Base-by-base conservation (phyloP, 2,113 vertebrate species). In the Amblyornis subalaris region DNA sequence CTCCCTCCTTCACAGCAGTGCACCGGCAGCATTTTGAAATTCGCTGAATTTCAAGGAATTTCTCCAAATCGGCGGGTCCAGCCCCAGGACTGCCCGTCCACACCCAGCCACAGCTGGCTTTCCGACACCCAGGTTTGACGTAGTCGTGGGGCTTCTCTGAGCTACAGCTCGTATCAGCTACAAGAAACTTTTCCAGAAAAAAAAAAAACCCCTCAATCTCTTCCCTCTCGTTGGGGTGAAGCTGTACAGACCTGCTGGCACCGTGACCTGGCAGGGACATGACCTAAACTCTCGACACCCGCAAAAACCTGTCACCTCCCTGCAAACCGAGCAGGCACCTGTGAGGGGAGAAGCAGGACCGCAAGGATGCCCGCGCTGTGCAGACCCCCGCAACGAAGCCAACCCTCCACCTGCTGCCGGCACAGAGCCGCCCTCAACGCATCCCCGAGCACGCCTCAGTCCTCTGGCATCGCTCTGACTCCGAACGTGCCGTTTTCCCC, bases 141-240 rank as follows among this genome's bases (percentile, higher is more conserved):
- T 0, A 61, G 60, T 13, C 2, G 0, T 6, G 33, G 16, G 47
- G 72, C 2, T 47, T 82, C 76, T 42, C 44, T 21, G 36, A 66
- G n/a, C 72, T 42, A 42, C 7, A 5, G 8, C 45, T 45, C 53
- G 12, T 36, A 36, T 10, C 55, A 20, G 29, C 64, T 28, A 69
- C 25, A 44, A 60, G 8, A 95, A 96, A 96, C 85, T 96, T 97
- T 76, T 80, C 21, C 44, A 24, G 22, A 26, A 92, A 54, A 25
- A 85, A 82, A 91, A 42, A 15, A 15, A n/a, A n/a, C n/a, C 13
- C 50, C 38, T 80, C 25, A 33, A 54, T 26, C 58, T 54, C 77
- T 40, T 19, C 15, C 24, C 13, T 53, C 28, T 69, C 50, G 4
- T 33, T 64, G 31, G 24, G 1, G 2, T 5, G 42, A 85, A 85